phyloP scores from a whole-genome alignment of 2,888 invertebrate genomes.

The Maniola hyperantus region DNA sequence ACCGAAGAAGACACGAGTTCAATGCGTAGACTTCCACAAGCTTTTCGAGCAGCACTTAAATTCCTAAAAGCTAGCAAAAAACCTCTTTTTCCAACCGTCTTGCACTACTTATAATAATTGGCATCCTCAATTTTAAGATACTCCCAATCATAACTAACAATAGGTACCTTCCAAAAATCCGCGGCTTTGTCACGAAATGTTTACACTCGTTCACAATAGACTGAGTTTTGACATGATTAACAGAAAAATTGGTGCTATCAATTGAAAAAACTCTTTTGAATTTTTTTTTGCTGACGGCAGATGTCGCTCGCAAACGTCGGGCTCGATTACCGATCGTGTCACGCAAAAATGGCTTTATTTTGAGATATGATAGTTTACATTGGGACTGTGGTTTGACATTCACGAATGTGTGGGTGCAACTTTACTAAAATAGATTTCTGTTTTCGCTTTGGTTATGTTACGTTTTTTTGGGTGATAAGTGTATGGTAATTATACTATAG shows the following conservation, averaged over 20 bases:
- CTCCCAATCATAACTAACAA: conserved; percentile 39
- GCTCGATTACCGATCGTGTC: conserved; percentile 72
- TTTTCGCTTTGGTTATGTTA: neutral
- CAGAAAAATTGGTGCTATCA: conserved; percentile 69
- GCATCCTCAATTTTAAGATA: conserved; percentile 13
- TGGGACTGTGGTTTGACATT: conserved; percentile 4
- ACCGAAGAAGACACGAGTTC: neutral
- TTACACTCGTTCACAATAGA: conserved; percentile 66
- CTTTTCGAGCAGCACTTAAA: neutral
- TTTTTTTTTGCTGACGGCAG: conserved; percentile 69
- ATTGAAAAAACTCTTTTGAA: conserved; percentile 57
- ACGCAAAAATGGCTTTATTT: conserved; percentile 71
- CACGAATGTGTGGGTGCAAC: conserved; percentile 3
- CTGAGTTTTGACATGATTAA: conserved; percentile 74
- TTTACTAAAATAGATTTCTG: neutral
- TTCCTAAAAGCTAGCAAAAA: conserved; percentile 1
- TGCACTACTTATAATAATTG: conserved; percentile 13
- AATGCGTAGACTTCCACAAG: neutral
- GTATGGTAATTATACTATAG: neutral
- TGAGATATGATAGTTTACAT: conserved; percentile 60
- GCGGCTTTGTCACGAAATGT: conserved; percentile 65
- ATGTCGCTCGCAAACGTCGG: conserved; percentile 65
- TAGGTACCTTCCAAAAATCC: conserved; percentile 32
- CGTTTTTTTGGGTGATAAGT: neutral
- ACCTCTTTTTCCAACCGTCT: conserved; percentile 1